Evolutionary conservation across 2,888 invertebrate genomes (phyloP).

Genomic region (Mesorhabditis belari): DNA sequence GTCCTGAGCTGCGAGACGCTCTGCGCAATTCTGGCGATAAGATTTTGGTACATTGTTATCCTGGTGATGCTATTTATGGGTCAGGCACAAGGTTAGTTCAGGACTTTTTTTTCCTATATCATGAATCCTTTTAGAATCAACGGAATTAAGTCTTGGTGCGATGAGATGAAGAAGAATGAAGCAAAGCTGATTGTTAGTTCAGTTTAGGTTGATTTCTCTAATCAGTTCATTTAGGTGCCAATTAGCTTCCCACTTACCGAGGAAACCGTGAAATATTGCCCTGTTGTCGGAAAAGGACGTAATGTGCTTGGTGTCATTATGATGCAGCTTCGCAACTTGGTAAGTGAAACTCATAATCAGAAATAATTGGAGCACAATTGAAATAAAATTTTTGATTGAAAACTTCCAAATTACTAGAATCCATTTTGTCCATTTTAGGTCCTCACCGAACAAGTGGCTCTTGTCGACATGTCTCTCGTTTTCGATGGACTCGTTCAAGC

Average conservation of each 20-base stretch:
- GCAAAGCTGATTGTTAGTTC: too few relatives aligned
- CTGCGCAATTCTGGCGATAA: constrained; percentile 24
- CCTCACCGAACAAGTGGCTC: constrained; percentile 9
- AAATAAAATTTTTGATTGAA: background rate
- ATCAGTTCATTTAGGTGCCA: constrained; percentile 8
- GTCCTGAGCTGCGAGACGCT: constrained; percentile 23
- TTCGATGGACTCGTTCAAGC: constrained; percentile 7
- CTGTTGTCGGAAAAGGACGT: constrained; percentile 19
- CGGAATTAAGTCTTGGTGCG: constrained; percentile 19
- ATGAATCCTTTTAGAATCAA: constrained; percentile 2
- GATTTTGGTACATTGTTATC: constrained; percentile 29
- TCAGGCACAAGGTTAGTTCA: constrained; percentile 7
- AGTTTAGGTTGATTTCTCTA: background rate
- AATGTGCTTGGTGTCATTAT: constrained; percentile 32
- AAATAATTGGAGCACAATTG: background rate
- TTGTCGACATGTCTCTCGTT: constrained; percentile 15
- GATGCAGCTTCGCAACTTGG: constrained; percentile 19
- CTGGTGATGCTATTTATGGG: constrained; percentile 25
- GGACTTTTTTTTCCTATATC: background rate
- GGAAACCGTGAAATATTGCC: constrained; percentile 15
- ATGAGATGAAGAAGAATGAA: constrained; percentile 8
- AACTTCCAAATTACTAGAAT: background rate
- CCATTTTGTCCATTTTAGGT: too few relatives aligned
- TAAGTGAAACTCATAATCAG: too few relatives aligned
- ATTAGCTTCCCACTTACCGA: constrained; percentile 18